Conservation (phyloP, 2,888 invertebrate genomes). For the Panorpa germanica region DNA sequence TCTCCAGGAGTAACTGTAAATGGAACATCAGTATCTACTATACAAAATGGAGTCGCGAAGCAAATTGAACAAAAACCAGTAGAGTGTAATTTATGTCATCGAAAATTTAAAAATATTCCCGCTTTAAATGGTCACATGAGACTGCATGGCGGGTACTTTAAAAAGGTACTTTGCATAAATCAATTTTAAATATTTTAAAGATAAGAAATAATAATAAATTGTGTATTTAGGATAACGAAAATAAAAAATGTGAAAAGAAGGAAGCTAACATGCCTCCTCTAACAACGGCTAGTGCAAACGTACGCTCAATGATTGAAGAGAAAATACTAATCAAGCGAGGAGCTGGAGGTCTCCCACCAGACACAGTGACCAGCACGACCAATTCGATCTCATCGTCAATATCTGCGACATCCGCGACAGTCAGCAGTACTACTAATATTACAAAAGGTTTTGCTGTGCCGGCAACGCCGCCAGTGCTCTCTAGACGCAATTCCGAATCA, state of each 20-base stretch:
- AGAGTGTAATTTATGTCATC: constrained; percentile 86
- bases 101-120: constrained; percentile 93
- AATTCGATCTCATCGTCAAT: too few species aligned
- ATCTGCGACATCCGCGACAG: too few species aligned
- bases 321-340: constrained; percentile 77
- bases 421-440: too few species aligned
- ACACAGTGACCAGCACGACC: too few species aligned
- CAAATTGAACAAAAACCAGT: constrained; percentile 65
- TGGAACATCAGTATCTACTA: constrained; percentile 13
- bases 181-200: constrained; percentile 1
- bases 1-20: constrained; percentile 15
- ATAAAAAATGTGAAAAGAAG: constrained; percentile 71
- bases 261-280: constrained; percentile 66
- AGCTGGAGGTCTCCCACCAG: constrained; percentile 3
- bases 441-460: constrained; percentile 26
- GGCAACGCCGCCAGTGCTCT: constrained; percentile 22
- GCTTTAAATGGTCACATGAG: constrained; percentile 97
- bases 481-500: constrained; percentile 21
- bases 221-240: constrained; percentile 56
- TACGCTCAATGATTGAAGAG: constrained; percentile 78
- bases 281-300: constrained; percentile 83
- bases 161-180: constrained; percentile 41
- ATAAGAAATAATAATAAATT: too few species aligned
- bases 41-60: constrained; percentile 14
- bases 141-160: constrained; percentile 91